Evolutionary conservation across 2,888 invertebrate species (phyloP).

Genomic region (Caenorhabditis macrosperma): DNA sequence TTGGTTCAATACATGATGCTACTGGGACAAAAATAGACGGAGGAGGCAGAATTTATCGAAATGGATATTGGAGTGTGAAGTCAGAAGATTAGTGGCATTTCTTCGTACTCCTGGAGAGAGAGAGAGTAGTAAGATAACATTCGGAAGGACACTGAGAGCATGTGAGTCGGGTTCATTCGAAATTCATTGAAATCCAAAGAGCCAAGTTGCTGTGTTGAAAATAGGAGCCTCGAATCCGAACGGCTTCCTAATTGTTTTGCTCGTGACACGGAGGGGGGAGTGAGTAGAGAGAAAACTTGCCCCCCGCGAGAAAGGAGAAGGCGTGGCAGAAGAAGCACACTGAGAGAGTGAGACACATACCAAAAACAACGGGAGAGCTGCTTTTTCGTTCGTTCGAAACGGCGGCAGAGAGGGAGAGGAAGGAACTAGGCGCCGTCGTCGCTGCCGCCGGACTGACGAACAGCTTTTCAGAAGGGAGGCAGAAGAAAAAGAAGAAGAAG

Average conservation of each 20-base stretch:
- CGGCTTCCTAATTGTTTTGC: slow-evolving; percentile 41
- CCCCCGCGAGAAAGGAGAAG: neutral
- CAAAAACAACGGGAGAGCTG: slow-evolving; percentile 17
- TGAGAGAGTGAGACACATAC: neutral
- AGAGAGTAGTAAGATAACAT: neutral
- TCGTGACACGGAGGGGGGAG: neutral
- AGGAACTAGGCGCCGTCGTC: slow-evolving; percentile 43
- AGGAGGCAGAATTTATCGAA: neutral
- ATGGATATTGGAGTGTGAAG: too few species aligned
- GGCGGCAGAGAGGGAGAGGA: slow-evolving; percentile 10
- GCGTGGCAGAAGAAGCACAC: neutral
- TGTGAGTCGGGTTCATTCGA: neutral
- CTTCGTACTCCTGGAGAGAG: too few species aligned
- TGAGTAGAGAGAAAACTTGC: slow-evolving; percentile 14
- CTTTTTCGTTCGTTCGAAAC: slow-evolving; percentile 3
- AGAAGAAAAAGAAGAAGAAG: neutral
- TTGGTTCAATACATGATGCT: slow-evolving; percentile 2
- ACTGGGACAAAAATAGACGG: neutral
- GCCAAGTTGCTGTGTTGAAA: too few species aligned
- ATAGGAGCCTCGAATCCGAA: slow-evolving; percentile 1
- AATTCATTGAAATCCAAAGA: slow-evolving; percentile 3
- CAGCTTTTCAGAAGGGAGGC: neutral
- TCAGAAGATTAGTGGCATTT: too few species aligned
- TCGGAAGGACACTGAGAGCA: too few species aligned
- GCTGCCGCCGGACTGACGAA: slow-evolving; percentile 22